phyloP scores from a whole-genome alignment of 1,140 invertebrate genomes.

The Phymastichus coffea region DNA sequence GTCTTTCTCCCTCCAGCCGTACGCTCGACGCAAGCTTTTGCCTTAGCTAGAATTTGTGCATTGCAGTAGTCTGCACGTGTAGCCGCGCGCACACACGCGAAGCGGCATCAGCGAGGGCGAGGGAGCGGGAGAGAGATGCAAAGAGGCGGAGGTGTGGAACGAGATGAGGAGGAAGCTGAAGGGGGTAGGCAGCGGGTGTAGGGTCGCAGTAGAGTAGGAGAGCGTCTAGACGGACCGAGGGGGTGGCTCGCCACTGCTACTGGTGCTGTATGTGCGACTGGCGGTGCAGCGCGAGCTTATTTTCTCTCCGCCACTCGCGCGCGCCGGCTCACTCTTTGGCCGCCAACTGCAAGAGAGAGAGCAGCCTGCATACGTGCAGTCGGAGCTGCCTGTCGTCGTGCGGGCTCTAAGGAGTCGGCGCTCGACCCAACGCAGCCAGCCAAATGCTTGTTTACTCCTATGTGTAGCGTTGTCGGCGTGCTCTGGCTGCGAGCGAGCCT shows the following conservation, averaged over 20 bases:
- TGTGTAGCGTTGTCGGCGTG: no score
- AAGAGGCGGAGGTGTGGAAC: slow-evolving; percentile 44
- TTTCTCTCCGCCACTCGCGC: background rate
- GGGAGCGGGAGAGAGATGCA: slow-evolving; percentile 30
- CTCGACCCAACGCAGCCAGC: no score
- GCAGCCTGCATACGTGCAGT: background rate
- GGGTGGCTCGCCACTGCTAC: slow-evolving; percentile 33
- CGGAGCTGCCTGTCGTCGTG: no score
- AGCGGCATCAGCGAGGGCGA: background rate
- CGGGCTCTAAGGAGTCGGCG: no score
- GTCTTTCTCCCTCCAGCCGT: background rate
- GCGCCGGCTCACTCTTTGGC: background rate
- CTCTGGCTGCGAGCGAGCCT: no score
- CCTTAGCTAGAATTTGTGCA: no score
- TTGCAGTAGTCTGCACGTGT: no score
- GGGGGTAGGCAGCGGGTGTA: slow-evolving; percentile 31
- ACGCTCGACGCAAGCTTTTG: background rate
- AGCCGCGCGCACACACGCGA: background rate
- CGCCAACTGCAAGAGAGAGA: no score
- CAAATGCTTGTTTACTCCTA: no score
- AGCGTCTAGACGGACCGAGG: slow-evolving; percentile 52
- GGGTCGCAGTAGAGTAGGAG: slow-evolving; percentile 51
- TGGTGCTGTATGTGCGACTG: slow-evolving; percentile 24
- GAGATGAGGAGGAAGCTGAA: slow-evolving; percentile 28
- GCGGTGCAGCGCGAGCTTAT: background rate